phyloP scores from a whole-genome alignment of 2,888 invertebrate species.

The Leptopilina syphax region DNA sequence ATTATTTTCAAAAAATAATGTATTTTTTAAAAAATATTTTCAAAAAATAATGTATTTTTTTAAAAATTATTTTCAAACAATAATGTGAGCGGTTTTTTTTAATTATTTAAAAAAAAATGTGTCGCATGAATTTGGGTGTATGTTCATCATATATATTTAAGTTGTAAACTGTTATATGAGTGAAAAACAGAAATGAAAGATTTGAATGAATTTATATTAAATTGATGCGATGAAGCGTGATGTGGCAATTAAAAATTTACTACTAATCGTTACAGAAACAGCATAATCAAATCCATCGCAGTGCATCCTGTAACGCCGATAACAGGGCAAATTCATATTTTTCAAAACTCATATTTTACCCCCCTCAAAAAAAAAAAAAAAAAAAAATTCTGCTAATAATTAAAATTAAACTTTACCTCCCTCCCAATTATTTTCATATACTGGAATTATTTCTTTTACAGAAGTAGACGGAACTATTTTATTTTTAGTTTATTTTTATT shows the following conservation, averaged over 20 bases:
- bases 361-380: background rate
- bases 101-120: background rate
- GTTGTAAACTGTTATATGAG: background rate
- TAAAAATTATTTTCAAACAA: too few species aligned
- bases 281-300: constrained; percentile 22
- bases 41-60: too few species aligned
- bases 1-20: too few species aligned
- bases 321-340: background rate
- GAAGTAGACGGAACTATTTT: too few species aligned
- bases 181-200: background rate
- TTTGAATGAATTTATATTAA: background rate
- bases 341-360: background rate
- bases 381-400: background rate
- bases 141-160: background rate
- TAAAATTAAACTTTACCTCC: background rate
- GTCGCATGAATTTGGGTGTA: background rate
- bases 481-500: background rate
- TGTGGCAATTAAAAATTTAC: constrained; percentile 5
- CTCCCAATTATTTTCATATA: background rate
- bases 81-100: too few species aligned
- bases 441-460: background rate
- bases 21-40: too few species aligned
- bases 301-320: constrained; percentile 34
- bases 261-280: constrained; percentile 19
- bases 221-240: background rate